These are phyloP conservation scores for Malurus melanocephalus DNA, from an alignment of 2,113 vertebrate species.

Conservation along the genomic window DNA sequence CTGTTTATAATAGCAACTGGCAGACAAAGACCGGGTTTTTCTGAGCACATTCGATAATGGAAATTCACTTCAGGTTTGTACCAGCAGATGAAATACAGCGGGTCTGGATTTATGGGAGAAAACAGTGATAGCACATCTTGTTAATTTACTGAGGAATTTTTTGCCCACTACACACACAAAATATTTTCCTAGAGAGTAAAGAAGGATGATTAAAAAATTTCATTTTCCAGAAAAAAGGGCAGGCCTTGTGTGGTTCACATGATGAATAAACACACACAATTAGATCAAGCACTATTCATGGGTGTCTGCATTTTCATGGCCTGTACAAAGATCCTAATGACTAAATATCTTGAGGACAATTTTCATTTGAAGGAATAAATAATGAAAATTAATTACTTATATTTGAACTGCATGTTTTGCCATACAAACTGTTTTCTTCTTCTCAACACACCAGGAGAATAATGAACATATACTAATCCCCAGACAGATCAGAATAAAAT, in stretches of 20 bases:
- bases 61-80: not conserved
- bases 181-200: not conserved
- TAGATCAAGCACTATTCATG: not conserved
- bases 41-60: not conserved
- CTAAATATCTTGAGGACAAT: not conserved
- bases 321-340: not conserved
- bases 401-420: not conserved
- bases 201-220: not conserved
- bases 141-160: not conserved
- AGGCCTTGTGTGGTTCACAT: not conserved
- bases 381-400: not conserved
- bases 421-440: not conserved
- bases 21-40: not conserved
- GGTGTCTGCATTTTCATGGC: not conserved
- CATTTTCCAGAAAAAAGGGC: not conserved
- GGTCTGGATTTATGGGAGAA: not conserved
- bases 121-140: not conserved
- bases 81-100: not conserved
- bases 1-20: not conserved
- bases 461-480: not conserved
- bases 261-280: not conserved
- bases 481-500: not conserved
- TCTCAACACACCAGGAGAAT: not conserved
- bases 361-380: not conserved
- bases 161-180: not conserved